Conservation (phyloP, 92 coral and sea anemone species). For the Heteractis magnifica region DNA sequence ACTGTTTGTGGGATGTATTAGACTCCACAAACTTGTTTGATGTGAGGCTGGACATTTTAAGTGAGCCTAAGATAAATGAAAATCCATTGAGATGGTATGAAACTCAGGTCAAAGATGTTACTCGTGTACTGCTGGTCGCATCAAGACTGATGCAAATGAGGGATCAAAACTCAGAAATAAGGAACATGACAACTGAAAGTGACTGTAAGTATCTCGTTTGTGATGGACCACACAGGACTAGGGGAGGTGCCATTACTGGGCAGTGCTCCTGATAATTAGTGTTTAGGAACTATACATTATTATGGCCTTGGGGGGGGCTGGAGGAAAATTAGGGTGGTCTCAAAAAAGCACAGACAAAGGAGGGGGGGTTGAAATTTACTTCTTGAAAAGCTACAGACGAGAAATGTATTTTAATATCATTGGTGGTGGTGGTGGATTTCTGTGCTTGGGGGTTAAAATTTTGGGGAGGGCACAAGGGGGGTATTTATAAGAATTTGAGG, state of each 20-base stretch:
- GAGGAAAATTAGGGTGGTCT: not conserved
- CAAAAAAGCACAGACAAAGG: too few relatives aligned
- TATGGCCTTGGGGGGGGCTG: not conserved
- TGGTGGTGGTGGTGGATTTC: too few relatives aligned
- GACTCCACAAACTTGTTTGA: conserved; percentile 58
- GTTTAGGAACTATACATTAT: too few relatives aligned
- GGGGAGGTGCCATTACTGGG: not conserved
- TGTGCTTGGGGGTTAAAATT: too few relatives aligned
- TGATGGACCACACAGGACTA: not conserved
- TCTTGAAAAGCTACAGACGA: too few relatives aligned
- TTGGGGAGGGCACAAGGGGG: too few relatives aligned
- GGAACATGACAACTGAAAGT: not conserved
- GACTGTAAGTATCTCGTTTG: conserved; percentile 44
- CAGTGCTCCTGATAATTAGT: too few relatives aligned
- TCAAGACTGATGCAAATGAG: conserved; percentile 51
- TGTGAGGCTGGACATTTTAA: conserved; percentile 65
- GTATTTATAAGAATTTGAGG: too few relatives aligned
- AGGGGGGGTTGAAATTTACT: too few relatives aligned
- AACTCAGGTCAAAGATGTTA: conserved; percentile 58
- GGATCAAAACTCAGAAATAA: conserved; percentile 21
- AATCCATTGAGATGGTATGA: conserved; percentile 77
- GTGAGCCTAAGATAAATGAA: conserved; percentile 55
- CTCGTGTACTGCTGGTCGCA: conserved; percentile 56
- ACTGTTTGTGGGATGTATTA: conserved; percentile 58
- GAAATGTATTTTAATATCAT: too few relatives aligned